phyloP scores from a whole-genome alignment of 2,888 invertebrate species.

The Standfussiana lucernea region DNA sequence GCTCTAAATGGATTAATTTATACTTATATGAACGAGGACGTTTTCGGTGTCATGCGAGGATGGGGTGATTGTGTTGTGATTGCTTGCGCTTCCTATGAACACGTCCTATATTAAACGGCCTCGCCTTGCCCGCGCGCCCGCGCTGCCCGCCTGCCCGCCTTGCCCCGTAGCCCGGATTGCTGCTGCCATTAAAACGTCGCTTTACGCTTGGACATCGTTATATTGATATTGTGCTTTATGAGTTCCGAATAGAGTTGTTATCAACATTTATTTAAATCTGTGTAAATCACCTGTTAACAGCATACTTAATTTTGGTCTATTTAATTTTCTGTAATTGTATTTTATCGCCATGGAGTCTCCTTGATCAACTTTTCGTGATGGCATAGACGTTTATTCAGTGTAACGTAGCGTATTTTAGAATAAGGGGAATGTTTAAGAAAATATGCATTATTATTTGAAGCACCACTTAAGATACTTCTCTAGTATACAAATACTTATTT shows the following conservation, averaged over 20 bases:
- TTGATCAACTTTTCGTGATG: neutral
- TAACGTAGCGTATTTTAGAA: neutral
- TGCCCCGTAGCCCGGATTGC: constrained; percentile 56
- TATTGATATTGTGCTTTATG: constrained; percentile 72
- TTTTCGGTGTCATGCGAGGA: constrained; percentile 90
- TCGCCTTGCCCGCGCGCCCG: constrained; percentile 73
- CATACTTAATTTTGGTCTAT: constrained; percentile 12
- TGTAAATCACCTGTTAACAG: constrained; percentile 51
- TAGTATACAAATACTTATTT: constrained; percentile 43
- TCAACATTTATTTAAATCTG: constrained; percentile 56
- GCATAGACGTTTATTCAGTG: neutral
- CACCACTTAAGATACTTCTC: constrained; percentile 21
- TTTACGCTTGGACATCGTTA: constrained; percentile 63
- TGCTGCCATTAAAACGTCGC: constrained; percentile 69
- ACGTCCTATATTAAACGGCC: constrained; percentile 83
- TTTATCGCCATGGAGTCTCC: constrained; percentile 21
- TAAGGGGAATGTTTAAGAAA: constrained; percentile 11
- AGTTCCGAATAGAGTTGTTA: constrained; percentile 64
- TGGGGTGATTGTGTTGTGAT: constrained; percentile 90
- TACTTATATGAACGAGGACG: constrained; percentile 90
- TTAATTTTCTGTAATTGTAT: constrained; percentile 13
- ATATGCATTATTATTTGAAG: constrained; percentile 16
- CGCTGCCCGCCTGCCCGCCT: constrained; percentile 67
- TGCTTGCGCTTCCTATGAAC: constrained; percentile 89
- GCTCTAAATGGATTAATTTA: constrained; percentile 91